Percentiles rank a stretch among this genome's conserved stretches.
Evolutionary conservation across 2,797 vertebrate species (phyloP).

Genomic region (Smutsia gigantea): DNA sequence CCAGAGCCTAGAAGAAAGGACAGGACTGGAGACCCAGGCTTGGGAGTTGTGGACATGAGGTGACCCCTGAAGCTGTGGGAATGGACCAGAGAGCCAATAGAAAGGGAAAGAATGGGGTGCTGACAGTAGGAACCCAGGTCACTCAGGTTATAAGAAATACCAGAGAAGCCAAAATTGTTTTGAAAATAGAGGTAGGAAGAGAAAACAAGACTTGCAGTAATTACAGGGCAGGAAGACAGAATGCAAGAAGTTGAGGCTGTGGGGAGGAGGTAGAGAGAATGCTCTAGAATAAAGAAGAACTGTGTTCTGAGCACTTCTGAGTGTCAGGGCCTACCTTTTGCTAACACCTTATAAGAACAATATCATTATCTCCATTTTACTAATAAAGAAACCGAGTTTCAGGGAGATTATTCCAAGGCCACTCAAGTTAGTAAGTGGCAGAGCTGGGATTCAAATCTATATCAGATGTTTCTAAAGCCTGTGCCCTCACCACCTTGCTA

Average conservation of each 20-base stretch:
- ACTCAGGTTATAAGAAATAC: background rate
- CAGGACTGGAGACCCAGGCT: background rate
- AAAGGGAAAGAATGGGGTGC: background rate
- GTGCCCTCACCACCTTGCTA: background rate
- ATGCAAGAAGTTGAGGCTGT: background rate
- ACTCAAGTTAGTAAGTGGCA: background rate
- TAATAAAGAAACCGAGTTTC: background rate
- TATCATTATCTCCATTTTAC: background rate
- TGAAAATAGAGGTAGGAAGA: background rate
- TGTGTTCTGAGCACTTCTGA: background rate
- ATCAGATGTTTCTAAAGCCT: background rate
- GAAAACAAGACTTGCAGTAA: background rate
- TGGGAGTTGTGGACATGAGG: background rate
- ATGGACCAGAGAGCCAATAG: background rate
- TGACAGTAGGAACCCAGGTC: background rate
- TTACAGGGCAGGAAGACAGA: background rate
- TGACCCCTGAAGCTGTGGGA: background rate
- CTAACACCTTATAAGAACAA: background rate
- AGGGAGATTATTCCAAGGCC: background rate
- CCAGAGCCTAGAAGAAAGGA: background rate
- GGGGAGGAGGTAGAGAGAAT: background rate
- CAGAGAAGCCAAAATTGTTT: background rate
- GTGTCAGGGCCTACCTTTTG: background rate
- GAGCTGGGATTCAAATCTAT: background rate
- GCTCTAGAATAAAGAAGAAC: background rate